These are phyloP conservation scores for Drosophila truncata DNA, from an alignment of 1,140 invertebrate genomes.

Conservation along the genomic window DNA sequence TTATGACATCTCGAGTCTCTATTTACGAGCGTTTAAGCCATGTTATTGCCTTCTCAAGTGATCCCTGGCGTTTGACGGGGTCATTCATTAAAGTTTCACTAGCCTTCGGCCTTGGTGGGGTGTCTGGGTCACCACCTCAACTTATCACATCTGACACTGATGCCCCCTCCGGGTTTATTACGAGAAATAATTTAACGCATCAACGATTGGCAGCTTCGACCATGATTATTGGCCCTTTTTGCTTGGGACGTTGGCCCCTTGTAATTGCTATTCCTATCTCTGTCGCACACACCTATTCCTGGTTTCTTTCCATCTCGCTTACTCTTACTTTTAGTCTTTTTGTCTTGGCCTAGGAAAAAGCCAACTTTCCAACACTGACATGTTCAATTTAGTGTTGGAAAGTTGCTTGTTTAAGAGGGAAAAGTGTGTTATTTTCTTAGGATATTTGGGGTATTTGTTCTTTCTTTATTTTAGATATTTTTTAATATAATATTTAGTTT, in stretches of 20 bases:
- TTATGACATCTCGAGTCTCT: constrained; percentile 1
- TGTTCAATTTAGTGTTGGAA: not conserved
- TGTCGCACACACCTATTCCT: not conserved
- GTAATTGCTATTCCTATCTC: constrained; percentile 57
- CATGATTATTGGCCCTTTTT: constrained; percentile 58
- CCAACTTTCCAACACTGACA: not conserved
- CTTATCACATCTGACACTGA: not conserved
- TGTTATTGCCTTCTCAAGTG: constrained; percentile 29
- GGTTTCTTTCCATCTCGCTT: not conserved
- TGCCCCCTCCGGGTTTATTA: constrained; percentile 22
- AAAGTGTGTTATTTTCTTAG: too few species aligned
- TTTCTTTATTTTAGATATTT: too few species aligned
- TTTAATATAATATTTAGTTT: not conserved
- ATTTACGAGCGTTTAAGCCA: constrained; percentile 25
- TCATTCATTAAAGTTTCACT: constrained; percentile 43
- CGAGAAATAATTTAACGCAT: constrained; percentile 77
- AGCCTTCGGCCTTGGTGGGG: not conserved
- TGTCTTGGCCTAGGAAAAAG: not conserved
- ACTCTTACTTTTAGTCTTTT: too few species aligned
- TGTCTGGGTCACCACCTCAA: not conserved
- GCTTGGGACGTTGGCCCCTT: constrained; percentile 3
- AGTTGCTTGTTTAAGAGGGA: not conserved
- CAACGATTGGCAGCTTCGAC: constrained; percentile 56
- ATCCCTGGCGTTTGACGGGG: constrained; percentile 25
- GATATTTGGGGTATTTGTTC: too few species aligned